Evolutionary conservation across 2,113 vertebrate species (phyloP), one percentile per base, ranked within the genome.

Genomic region (Rhynchomys soricoides): DNA sequence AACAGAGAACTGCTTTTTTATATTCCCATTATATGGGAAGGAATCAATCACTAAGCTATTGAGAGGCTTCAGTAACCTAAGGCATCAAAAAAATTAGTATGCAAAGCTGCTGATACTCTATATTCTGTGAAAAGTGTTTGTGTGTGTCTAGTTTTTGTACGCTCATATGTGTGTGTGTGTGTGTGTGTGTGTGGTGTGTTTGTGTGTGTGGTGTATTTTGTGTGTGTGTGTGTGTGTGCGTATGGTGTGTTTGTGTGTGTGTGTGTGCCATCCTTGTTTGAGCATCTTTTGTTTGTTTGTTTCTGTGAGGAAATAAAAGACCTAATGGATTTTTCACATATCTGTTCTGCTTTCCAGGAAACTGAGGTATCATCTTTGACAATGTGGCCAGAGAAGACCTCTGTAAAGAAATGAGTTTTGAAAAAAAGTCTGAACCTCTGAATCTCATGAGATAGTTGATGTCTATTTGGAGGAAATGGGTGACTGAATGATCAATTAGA

Each of bases 1-100:
- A 29, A 7, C 7, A n/a, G 1, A 86, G 45, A 40, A 0, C 1
- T 40, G 8, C 5, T 66, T 34, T 10, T 26, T 2, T 24, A 0
- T 43, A 4, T 5, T 73, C 1, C 40, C 45, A 6, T 12, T 7
- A 73, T 6, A 9, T 34, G 24, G 43, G 0, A 55, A 88, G 31
- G 26, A 37, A 48, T 7, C 43, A 73, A 45, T 12, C 2, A 4
- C 4, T 22, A 52, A 37, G 3, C 34, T 45, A 70, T 7, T 89
- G 29, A 16, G 86, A 74, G 24, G 4, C 24, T 82, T 52, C 62
- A 37, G 0, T 11, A 37, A 95, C 37, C 8, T 90, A 59, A 91
- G 1, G 31, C 2, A 15, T 26, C 45, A 87, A 37, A 5, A 4
- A 8, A 13, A 16, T 88, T 81, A 8, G 45, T 40, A 82, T 5